Percentiles rank a stretch among this genome's conserved stretches.
phyloP scores from a whole-genome alignment of 1,140 invertebrate species.

The Philotrypesis tridentata region DNA sequence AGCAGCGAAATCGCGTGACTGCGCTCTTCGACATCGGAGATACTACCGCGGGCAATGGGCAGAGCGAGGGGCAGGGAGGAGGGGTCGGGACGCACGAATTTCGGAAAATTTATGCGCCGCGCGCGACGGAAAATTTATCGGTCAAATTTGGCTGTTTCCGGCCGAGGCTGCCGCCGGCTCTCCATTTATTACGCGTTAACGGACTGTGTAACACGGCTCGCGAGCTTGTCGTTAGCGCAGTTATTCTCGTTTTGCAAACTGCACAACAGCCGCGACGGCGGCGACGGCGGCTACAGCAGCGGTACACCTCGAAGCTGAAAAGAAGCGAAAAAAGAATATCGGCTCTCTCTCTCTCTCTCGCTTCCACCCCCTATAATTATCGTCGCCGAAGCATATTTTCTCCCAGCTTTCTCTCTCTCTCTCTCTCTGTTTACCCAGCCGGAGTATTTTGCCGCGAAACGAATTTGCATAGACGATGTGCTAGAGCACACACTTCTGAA shows the following conservation, averaged over 20 bases:
- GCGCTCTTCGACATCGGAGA: background rate
- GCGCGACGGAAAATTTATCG: background rate
- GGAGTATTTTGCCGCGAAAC: background rate
- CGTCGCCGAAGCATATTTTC: no score
- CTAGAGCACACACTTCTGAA: background rate
- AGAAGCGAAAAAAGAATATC: no score
- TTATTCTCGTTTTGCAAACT: background rate
- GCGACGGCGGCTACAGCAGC: no score
- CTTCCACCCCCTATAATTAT: no score
- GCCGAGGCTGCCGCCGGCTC: no score
- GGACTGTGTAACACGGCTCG: background rate
- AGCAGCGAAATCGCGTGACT: background rate
- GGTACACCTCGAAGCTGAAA: no score
- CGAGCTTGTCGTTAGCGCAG: background rate
- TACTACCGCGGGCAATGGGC: background rate
- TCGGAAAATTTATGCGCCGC: background rate
- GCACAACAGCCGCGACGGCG: no score
- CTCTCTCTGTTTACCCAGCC: background rate
- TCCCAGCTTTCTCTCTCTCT: no score
- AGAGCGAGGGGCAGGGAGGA: slow-evolving; percentile 22
- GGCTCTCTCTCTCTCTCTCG: no score
- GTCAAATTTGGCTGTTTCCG: background rate
- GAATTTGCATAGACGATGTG: background rate
- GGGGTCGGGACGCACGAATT: background rate
- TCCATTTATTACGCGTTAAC: background rate